A percentile compares a stretch with the other conserved stretches of the same genome.
Evolutionary conservation across 2,797 vertebrate genomes (phyloP).

Genomic region (Falco biarmicus): DNA sequence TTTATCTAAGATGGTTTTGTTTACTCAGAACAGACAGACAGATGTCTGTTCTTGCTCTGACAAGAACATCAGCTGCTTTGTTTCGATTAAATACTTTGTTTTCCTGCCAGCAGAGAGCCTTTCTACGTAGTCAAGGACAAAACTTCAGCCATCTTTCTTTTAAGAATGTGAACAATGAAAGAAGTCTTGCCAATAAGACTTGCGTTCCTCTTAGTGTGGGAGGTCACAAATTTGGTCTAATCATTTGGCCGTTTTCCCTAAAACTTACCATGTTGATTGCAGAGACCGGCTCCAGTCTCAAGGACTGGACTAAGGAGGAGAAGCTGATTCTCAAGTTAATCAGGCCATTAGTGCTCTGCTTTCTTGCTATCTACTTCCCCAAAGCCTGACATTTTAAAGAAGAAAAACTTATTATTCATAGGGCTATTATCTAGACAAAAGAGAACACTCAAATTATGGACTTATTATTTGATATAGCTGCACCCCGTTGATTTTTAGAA

Average conservation of each 20-base stretch:
- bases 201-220: conserved; percentile 21
- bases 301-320: not conserved
- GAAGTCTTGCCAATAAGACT: conserved; percentile 31
- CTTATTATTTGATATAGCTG: not conserved
- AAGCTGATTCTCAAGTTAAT: not conserved
- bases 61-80: conserved; percentile 10
- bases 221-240: conserved; percentile 15
- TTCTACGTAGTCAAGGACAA: conserved; percentile 35
- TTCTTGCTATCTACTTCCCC: not conserved
- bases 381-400: conserved; percentile 9
- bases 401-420: not conserved
- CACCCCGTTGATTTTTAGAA: conserved; percentile 8
- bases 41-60: not conserved
- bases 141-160: conserved; percentile 29
- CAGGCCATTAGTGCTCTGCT: not conserved
- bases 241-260: not conserved
- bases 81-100: conserved; percentile 27
- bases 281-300: not conserved
- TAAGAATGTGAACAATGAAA: conserved; percentile 31
- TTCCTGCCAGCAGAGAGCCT: conserved; percentile 1
- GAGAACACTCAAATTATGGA: not conserved
- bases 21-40: not conserved
- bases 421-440: not conserved
- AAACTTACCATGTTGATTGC: not conserved
- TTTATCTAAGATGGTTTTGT: not conserved